These are phyloP conservation scores for Grammomys surdaster DNA, from an alignment of 2,113 vertebrate species.

Conservation along the genomic window DNA sequence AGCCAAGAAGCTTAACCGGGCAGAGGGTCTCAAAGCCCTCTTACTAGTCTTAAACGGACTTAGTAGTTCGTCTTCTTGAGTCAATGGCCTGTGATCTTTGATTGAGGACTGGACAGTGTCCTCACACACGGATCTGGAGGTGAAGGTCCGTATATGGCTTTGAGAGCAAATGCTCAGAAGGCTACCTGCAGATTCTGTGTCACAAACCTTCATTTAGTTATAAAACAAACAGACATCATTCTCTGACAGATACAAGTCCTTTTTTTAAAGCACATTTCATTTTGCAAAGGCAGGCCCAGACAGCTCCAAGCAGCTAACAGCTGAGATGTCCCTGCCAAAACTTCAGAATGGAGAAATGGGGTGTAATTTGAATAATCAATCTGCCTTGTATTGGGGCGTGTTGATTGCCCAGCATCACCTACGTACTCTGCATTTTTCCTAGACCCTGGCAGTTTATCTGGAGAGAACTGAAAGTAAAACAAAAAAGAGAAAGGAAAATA, in stretches of 20 bases:
- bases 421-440: neutral
- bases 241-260: neutral
- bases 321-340: neutral
- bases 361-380: neutral
- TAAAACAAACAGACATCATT: neutral
- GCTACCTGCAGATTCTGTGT: neutral
- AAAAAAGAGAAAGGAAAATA: neutral
- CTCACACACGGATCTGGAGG: neutral
- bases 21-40: neutral
- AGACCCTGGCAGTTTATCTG: neutral
- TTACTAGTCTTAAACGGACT: neutral
- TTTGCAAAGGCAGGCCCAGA: neutral
- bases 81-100: neutral
- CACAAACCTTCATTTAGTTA: neutral
- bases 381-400: neutral
- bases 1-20: neutral
- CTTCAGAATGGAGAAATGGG: neutral
- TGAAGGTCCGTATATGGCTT: neutral
- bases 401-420: neutral
- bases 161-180: neutral
- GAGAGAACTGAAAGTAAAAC: neutral
- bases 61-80: neutral
- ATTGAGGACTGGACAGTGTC: neutral
- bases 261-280: neutral
- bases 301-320: neutral